Conservation (phyloP, 2,113 vertebrate genomes). For the Ceyx margarethae region DNA sequence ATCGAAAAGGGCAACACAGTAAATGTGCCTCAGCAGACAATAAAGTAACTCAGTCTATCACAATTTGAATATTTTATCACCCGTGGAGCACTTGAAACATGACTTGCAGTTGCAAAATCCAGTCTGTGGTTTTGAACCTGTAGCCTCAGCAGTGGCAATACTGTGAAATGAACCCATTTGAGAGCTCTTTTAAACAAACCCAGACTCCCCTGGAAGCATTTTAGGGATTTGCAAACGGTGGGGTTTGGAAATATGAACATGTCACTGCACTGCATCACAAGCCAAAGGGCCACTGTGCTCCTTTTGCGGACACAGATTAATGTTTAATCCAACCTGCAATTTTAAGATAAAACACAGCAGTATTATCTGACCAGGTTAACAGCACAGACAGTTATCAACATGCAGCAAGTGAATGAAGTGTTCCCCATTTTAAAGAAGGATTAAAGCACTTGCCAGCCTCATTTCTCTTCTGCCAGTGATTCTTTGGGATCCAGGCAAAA, state of each 20-base stretch:
- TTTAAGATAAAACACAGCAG: neutral
- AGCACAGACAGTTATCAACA: neutral
- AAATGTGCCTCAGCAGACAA: neutral
- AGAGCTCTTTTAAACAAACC: neutral
- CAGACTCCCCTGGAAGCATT: neutral
- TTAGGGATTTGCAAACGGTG: neutral
- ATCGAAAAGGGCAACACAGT: rapidly evolving
- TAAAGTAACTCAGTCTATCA: neutral
- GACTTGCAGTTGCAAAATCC: neutral
- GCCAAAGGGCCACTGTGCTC: neutral
- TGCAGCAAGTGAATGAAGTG: rapidly evolving
- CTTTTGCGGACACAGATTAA: neutral
- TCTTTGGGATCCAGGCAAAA: neutral
- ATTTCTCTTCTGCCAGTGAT: neutral
- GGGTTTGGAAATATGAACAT: neutral
- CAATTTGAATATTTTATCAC: neutral
- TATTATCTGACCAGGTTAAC: neutral
- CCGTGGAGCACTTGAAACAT: neutral
- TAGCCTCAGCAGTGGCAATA: neutral
- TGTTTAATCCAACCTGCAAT: neutral
- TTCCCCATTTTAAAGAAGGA: neutral
- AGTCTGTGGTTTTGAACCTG: neutral
- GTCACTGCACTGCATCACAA: neutral
- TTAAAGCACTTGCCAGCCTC: neutral
- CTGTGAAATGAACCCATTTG: neutral